Evolutionary conservation across 2,888 invertebrate species (phyloP).

Genomic region (Halictus quadricinctus): DNA sequence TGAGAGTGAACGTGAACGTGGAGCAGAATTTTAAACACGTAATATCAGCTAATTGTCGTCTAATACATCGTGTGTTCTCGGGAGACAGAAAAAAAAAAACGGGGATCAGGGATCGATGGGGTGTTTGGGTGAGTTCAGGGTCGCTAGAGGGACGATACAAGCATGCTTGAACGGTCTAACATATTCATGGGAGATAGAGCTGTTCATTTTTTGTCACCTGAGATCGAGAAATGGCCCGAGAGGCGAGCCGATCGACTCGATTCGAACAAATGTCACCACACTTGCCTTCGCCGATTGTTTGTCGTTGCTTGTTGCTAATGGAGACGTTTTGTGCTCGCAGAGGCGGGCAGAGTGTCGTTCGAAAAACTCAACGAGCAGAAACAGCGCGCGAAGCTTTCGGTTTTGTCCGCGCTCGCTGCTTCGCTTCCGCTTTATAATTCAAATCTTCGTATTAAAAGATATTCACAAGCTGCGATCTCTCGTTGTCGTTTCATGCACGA

Average conservation of each 20-base stretch:
- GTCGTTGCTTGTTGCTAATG: conserved; percentile 78
- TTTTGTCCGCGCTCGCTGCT: neutral
- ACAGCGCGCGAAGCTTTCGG: neutral
- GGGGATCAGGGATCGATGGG: neutral
- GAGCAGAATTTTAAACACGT: conserved; percentile 16
- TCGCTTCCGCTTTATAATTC: neutral
- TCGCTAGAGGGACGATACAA: conserved; percentile 33
- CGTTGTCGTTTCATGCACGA: neutral
- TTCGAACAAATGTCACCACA: conserved; percentile 73
- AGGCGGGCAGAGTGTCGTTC: neutral
- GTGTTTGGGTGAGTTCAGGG: neutral
- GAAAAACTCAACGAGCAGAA: neutral
- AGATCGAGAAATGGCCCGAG: conserved; percentile 4
- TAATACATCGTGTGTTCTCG: conserved; percentile 40
- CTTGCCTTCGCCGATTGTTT: conserved; percentile 81
- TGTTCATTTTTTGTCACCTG: conserved; percentile 1
- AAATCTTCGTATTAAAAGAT: neutral
- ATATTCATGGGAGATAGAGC: conserved; percentile 5
- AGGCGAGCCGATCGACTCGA: conserved; percentile 38
- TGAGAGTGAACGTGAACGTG: conserved; percentile 41
- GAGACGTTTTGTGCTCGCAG: conserved; percentile 26
- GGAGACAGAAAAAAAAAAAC: conserved; percentile 12
- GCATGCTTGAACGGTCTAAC: conserved; percentile 60
- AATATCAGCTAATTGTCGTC: conserved; percentile 32
- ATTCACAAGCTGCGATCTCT: neutral